A percentile compares a stretch with the other conserved stretches of the same genome.
Conservation (phyloP, 2,888 invertebrate genomes). For the Julus scanicus region DNA sequence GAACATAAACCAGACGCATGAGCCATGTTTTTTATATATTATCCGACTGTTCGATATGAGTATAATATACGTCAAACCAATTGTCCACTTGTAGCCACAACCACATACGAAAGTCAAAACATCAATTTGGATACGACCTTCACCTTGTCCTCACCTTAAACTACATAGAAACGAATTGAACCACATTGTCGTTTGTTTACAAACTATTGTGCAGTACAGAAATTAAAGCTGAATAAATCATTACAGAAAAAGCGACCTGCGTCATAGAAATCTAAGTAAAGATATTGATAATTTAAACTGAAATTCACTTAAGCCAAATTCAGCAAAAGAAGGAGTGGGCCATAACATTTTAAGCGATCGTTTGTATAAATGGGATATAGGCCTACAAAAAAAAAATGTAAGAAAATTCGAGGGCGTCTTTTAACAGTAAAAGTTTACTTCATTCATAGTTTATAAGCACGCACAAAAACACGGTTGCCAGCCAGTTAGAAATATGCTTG, state of each 20-base stretch:
- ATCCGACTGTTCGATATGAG: neutral
- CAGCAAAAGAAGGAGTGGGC: neutral
- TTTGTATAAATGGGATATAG: neutral
- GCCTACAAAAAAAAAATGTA: neutral
- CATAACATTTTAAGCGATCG: neutral
- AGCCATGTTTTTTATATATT: too few species aligned
- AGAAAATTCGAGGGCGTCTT: neutral
- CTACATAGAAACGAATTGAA: neutral
- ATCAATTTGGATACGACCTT: neutral
- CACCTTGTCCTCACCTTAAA: neutral
- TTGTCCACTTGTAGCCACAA: neutral
- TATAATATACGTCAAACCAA: neutral
- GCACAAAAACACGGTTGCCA: constrained; percentile 20
- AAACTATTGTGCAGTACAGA: neutral
- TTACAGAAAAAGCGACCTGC: neutral
- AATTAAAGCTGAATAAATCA: constrained; percentile 17
- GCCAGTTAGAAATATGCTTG: neutral
- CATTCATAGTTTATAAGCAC: neutral
- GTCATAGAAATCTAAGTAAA: neutral
- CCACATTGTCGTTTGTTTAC: neutral
- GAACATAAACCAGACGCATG: too few species aligned
- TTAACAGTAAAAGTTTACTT: neutral
- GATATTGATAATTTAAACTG: neutral
- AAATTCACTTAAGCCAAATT: neutral
- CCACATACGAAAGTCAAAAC: neutral